Evolutionary conservation across 37 sponge, comb jelly and placozoan species (phyloP).

Genomic region (Beroe forskalii): DNA sequence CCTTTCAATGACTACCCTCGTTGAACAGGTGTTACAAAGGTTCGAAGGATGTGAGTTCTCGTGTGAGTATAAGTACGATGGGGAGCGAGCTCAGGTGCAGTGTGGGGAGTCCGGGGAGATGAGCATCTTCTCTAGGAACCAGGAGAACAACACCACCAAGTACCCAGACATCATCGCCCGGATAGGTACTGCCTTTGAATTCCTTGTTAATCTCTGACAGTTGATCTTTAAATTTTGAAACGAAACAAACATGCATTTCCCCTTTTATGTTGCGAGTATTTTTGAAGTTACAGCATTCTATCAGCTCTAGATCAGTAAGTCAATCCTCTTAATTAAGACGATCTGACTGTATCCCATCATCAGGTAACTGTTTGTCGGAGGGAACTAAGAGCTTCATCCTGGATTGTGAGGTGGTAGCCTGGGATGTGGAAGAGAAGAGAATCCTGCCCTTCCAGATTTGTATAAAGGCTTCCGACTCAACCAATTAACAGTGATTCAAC

Average conservation of each 20-base stretch:
- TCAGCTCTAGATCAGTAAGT: too few species aligned
- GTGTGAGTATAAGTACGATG: conserved; percentile 99
- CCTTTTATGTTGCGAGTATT: too few species aligned
- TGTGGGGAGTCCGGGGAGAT: neutral
- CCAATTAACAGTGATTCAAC: too few species aligned
- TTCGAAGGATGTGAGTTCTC: conserved; percentile 84
- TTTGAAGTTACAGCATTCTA: too few species aligned
- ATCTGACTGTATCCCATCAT: too few species aligned
- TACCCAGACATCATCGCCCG: conserved; percentile 93
- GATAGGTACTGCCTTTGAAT: too few species aligned
- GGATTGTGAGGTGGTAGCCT: conserved; percentile 94
- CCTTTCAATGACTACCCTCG: too few species aligned
- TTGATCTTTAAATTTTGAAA: too few species aligned
- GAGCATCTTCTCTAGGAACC: conserved; percentile 71
- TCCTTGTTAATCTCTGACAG: too few species aligned
- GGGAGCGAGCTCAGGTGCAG: conserved; percentile 91
- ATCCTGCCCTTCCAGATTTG: conserved; percentile 97
- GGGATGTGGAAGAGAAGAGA: conserved; percentile 89
- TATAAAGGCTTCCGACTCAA: too few species aligned
- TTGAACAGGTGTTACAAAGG: conserved; percentile 59
- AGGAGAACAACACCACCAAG: conserved; percentile 93
- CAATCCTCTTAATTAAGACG: too few species aligned
- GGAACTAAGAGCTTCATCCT: conserved; percentile 82
- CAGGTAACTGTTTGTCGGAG: conserved; percentile 10
- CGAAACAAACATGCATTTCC: too few species aligned